phyloP scores from a whole-genome alignment of 1,140 invertebrate species.

The Rhyacophila brunnea region DNA sequence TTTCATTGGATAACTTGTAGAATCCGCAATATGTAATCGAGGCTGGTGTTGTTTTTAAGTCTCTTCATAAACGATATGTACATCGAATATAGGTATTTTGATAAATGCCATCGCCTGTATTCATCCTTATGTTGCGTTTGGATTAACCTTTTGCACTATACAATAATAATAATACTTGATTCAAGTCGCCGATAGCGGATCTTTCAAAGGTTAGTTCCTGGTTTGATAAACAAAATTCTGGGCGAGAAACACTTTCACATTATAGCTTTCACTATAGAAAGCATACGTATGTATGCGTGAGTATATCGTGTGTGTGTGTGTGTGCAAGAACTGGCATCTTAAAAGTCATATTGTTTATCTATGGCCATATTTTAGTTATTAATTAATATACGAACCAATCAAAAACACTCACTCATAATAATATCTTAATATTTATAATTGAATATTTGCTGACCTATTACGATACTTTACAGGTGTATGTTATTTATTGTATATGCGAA shows the following conservation, averaged over 20 bases:
- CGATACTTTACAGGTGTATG: no score
- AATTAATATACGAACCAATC: no score
- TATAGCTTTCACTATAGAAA: slow-evolving; percentile 31
- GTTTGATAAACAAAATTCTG: slow-evolving; percentile 25
- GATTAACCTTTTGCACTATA: slow-evolving; percentile 8
- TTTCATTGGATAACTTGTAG: no score
- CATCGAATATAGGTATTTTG: background rate
- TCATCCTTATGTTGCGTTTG: background rate
- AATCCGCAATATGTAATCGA: no score
- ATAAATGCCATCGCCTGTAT: background rate
- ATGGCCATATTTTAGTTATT: no score
- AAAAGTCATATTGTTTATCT: no score
- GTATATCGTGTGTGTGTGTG: no score
- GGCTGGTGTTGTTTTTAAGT: background rate
- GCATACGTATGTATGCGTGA: slow-evolving; percentile 13
- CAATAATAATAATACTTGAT: background rate
- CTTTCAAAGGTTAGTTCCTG: slow-evolving; percentile 29
- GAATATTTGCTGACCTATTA: no score
- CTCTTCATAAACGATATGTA: background rate
- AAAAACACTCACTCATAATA: no score
- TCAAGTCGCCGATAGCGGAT: slow-evolving; percentile 1
- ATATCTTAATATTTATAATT: no score
- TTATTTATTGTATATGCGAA: no score
- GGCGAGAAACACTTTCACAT: slow-evolving; percentile 30
- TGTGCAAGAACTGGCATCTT: no score